phyloP scores from a whole-genome alignment of 2,888 invertebrate genomes.

The Meloe dianella region DNA sequence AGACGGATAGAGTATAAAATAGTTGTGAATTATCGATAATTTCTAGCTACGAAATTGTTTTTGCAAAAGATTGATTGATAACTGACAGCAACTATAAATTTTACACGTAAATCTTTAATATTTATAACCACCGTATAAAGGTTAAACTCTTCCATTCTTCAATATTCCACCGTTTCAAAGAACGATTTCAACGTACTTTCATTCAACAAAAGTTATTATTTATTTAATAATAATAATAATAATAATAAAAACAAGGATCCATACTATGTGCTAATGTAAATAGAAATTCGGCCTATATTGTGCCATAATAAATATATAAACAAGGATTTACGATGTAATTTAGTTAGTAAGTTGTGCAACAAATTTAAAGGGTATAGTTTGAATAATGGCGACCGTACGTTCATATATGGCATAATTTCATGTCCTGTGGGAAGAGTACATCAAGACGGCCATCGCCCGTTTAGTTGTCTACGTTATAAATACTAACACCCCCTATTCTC shows the following conservation, averaged over 20 bases:
- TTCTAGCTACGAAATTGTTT: slow-evolving; percentile 18
- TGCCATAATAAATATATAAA: slow-evolving; percentile 47
- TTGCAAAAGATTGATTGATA: slow-evolving; percentile 20
- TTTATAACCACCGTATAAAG: slow-evolving; percentile 11
- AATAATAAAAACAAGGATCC: background rate
- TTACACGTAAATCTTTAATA: slow-evolving; percentile 19
- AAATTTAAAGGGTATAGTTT: slow-evolving; percentile 48
- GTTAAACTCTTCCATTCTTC: background rate
- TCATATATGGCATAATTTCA: slow-evolving; percentile 46
- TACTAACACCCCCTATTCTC: slow-evolving; percentile 5
- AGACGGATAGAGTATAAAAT: background rate
- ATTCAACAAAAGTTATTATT: background rate
- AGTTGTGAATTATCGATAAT: slow-evolving; percentile 1
- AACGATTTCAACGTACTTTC: background rate
- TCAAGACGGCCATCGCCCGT: slow-evolving; percentile 41
- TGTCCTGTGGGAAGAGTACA: slow-evolving; percentile 46
- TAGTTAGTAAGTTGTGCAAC: slow-evolving; percentile 49
- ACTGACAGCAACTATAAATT: slow-evolving; percentile 23
- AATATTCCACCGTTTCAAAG: background rate
- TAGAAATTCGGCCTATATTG: slow-evolving; percentile 40
- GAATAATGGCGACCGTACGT: slow-evolving; percentile 47
- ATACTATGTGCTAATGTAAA: background rate
- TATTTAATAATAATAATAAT: background rate
- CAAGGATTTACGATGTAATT: slow-evolving; percentile 49
- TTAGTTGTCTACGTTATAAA: slow-evolving; percentile 24